Evolutionary conservation across 1,140 invertebrate genomes (phyloP).

Genomic region (Gonioctena quinquepunctata): DNA sequence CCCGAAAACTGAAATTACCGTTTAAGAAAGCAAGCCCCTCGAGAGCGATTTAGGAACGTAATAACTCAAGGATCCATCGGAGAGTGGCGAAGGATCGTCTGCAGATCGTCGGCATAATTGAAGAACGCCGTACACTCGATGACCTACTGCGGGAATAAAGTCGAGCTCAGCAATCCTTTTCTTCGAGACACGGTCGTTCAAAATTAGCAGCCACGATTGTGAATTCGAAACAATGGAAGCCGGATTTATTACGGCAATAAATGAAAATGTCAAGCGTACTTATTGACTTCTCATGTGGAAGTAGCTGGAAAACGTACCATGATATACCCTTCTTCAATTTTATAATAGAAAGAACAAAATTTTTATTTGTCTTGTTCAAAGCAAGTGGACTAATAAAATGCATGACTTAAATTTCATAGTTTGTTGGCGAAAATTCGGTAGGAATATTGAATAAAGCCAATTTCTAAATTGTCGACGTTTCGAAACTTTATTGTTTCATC

Average conservation of each 20-base stretch:
- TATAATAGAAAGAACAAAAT: no score
- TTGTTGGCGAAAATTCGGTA: no score
- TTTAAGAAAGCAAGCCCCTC: not conserved
- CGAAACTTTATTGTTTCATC: no score
- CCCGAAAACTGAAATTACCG: not conserved
- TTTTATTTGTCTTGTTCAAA: no score
- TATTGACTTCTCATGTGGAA: no score
- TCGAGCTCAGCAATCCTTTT: not conserved
- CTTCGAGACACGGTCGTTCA: not conserved
- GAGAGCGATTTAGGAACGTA: not conserved
- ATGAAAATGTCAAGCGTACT: not conserved
- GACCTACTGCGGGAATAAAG: not conserved
- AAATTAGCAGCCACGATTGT: not conserved
- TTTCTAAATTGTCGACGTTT: no score
- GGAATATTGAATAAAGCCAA: no score
- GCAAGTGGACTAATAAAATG: no score
- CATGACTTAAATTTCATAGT: no score
- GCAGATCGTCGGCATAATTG: not conserved
- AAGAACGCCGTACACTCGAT: no score
- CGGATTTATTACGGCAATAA: not conserved
- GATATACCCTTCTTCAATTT: no score
- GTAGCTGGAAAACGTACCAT: no score
- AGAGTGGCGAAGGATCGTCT: not conserved
- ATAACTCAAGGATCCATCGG: not conserved
- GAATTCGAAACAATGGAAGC: not conserved